Percentiles rank a stretch among this genome's conserved stretches.
Conservation (phyloP, 2,888 invertebrate genomes). For the Tinea semifulvella region DNA sequence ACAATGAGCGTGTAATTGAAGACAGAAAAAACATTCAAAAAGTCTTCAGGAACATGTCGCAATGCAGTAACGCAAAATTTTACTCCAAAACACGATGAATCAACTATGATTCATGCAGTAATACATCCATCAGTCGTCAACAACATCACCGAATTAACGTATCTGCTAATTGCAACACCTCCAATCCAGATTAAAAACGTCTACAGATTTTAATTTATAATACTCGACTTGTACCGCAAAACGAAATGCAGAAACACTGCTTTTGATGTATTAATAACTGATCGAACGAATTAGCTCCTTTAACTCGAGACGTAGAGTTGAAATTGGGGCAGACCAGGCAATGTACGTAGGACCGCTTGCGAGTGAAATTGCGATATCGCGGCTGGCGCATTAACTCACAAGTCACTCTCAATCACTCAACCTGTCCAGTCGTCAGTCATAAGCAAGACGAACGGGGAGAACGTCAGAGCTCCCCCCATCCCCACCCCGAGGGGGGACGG, state of each 20-base stretch:
- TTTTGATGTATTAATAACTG: slow-evolving; percentile 10
- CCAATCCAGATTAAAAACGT: slow-evolving; percentile 44
- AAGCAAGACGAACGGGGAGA: slow-evolving; percentile 63
- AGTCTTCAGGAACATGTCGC: neutral
- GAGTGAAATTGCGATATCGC: slow-evolving; percentile 29
- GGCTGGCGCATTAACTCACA: slow-evolving; percentile 61
- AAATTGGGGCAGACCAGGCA: slow-evolving; percentile 27
- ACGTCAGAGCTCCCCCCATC: slow-evolving; percentile 41
- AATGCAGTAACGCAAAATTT: slow-evolving; percentile 7
- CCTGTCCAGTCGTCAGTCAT: slow-evolving; percentile 64
- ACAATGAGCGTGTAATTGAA: too few relatives aligned
- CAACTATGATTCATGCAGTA: neutral
- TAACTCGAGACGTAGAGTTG: slow-evolving; percentile 27
- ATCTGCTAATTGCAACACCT: slow-evolving; percentile 48
- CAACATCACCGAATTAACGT: slow-evolving; percentile 21
- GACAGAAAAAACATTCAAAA: too few relatives aligned
- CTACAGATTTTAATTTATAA: slow-evolving; percentile 48
- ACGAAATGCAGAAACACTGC: slow-evolving; percentile 13
- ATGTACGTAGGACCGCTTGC: slow-evolving; percentile 30
- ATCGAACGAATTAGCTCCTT: slow-evolving; percentile 2
- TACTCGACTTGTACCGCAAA: slow-evolving; percentile 22
- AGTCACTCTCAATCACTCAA: slow-evolving; percentile 67
- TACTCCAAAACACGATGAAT: neutral
- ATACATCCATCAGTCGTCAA: slow-evolving; percentile 6
- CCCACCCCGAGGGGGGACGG: slow-evolving; percentile 33